Base-by-base conservation (phyloP, 2,797 vertebrate genomes). In the Smutsia gigantea region DNA sequence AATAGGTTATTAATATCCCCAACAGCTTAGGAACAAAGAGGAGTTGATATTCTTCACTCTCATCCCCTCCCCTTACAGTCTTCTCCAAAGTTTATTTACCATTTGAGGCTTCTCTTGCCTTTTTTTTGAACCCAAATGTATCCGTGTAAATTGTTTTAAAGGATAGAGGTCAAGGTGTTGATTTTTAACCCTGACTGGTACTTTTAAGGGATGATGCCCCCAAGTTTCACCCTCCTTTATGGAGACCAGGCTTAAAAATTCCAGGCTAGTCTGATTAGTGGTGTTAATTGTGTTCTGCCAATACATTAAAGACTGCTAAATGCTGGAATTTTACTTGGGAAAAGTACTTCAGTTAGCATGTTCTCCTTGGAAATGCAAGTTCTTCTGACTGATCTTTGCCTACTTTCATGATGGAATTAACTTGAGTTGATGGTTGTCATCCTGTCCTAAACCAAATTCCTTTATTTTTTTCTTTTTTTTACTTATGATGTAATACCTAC, bases 221-320 rank as follows among this genome's bases (percentile, higher is more conserved):
- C 53, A 42, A 31, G 3, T 79, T 91, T 94, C 39, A 88, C 6
- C 34, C 42, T 93, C 34, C 37, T 95, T 94, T 92, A 25, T 68
- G 53, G 82, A 94, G 72, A 92, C 17, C 12, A 90, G 29, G n/a
- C 23, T 82, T 82, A 82, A 78, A 84, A 89, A 88, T 93, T 82
- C 25, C 37, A 66, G n/a, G 13, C 53, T 12, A 46, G 18, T 89
- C 34, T 97, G 53, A 96, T 37, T 82, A 86, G 19, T 85, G 74
- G 23, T 96, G 53, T 61, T 88, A 53, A 92, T 69, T 74, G n/a
- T 74, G 10, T 78, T 78, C 59, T 95, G 19, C 71, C 57, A 83
- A 0, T 82, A 59, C 31, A 72, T 46, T 57, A 87, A 93, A 85
- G 63, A 53, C 37, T 42, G 75, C 19, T 71, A 69, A 86, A 71